A percentile compares a stretch with the other conserved stretches of the same genome.
phyloP scores from a whole-genome alignment of 2,797 vertebrate species.

The Peromyscus eremicus region DNA sequence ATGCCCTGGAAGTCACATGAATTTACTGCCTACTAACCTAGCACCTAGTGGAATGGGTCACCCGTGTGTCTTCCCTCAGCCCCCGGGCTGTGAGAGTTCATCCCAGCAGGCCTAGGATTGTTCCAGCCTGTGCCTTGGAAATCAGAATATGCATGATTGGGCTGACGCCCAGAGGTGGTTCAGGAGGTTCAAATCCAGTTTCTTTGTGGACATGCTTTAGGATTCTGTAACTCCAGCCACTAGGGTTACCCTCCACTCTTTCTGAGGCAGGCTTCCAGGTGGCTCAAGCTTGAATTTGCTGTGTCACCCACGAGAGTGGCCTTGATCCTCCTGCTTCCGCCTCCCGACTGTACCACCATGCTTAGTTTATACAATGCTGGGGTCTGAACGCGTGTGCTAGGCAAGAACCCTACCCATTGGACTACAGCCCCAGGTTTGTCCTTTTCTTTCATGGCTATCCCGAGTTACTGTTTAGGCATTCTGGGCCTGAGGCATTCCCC shows the following conservation, averaged over 20 bases:
- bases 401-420: neutral
- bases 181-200: neutral
- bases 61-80: neutral
- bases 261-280: neutral
- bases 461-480: neutral
- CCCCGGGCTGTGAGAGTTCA: neutral
- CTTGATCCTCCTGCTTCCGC: neutral
- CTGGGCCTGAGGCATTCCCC: neutral
- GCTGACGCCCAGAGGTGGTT: neutral
- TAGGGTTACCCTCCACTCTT: neutral
- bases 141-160: accelerated
- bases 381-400: neutral
- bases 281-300: neutral
- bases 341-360: neutral
- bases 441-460: neutral
- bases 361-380: neutral
- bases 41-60: neutral
- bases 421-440: neutral
- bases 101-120: neutral
- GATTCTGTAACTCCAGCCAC: neutral
- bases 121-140: neutral
- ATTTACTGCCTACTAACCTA: neutral
- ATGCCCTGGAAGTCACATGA: neutral
- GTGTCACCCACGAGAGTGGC: too few relatives aligned
- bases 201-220: neutral